phyloP scores from a whole-genome alignment of 2,888 invertebrate species.

The Aphrophora alni region DNA sequence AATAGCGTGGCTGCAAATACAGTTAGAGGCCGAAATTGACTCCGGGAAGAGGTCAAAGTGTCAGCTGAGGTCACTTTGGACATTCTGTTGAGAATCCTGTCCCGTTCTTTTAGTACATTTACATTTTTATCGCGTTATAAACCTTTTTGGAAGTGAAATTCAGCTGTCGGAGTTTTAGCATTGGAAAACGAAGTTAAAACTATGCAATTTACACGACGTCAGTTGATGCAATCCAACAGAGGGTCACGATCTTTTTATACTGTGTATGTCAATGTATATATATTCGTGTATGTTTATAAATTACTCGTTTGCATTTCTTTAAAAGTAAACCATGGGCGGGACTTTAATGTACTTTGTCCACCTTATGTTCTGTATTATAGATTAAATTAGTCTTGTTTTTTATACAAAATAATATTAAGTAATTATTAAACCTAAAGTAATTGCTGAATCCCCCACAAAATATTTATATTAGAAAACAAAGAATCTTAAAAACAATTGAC shows the following conservation, averaged over 20 bases:
- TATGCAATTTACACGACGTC: neutral
- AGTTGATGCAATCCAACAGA: neutral
- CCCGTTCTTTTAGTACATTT: slow-evolving; percentile 5
- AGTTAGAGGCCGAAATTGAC: neutral
- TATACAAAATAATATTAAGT: too few relatives aligned
- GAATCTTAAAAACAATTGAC: too few relatives aligned
- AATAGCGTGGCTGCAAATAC: neutral
- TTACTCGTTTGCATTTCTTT: too few relatives aligned
- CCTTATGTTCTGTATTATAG: too few relatives aligned
- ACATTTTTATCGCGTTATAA: slow-evolving; percentile 4
- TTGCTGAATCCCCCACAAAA: too few relatives aligned
- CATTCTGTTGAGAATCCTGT: slow-evolving; percentile 1
- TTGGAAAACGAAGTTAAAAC: neutral
- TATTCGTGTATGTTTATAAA: neutral
- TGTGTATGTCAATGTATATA: neutral
- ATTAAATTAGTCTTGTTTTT: too few relatives aligned
- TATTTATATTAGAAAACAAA: too few relatives aligned
- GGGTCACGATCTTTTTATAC: neutral
- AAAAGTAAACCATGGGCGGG: too few relatives aligned
- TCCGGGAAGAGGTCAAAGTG: neutral
- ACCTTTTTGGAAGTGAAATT: neutral
- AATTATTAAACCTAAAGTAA: too few relatives aligned
- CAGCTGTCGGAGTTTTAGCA: neutral
- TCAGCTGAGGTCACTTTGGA: neutral
- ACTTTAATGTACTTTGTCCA: too few relatives aligned